Conservation (phyloP, 2,797 vertebrate genomes). For the Microctenopoma lineatum region DNA sequence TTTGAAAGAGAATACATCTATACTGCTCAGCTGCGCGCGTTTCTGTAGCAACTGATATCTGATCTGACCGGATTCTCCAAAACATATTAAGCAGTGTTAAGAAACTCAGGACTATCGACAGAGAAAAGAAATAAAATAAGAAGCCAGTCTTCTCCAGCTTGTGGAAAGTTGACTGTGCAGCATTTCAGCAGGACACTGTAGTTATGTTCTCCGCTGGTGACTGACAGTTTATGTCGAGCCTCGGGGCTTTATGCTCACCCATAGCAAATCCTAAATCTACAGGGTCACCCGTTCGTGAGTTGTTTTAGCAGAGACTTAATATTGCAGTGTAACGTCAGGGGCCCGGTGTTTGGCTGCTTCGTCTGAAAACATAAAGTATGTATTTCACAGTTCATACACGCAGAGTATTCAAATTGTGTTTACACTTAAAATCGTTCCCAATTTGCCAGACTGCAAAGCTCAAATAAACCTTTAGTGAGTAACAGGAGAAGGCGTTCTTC, state of each 20-base stretch:
- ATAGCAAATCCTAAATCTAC: slow-evolving; percentile 55
- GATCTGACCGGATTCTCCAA: slow-evolving; percentile 34
- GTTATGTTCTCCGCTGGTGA: slow-evolving; percentile 69
- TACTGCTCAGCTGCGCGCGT: slow-evolving; percentile 19
- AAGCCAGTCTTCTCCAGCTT: slow-evolving; percentile 64
- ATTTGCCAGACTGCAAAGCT: slow-evolving; percentile 38
- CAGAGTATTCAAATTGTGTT: slow-evolving; percentile 35
- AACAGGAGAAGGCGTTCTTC: slow-evolving; percentile 57
- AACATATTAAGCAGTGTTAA: slow-evolving; percentile 42
- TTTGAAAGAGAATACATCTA: slow-evolving; percentile 46
- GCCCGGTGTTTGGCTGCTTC: slow-evolving; percentile 41
- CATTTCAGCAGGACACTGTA: slow-evolving; percentile 59
- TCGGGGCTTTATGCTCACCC: slow-evolving; percentile 51
- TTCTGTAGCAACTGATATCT: slow-evolving; percentile 44
- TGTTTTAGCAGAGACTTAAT: slow-evolving; percentile 66
- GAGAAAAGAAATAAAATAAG: background rate
- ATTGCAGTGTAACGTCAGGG: slow-evolving; percentile 43
- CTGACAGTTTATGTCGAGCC: slow-evolving; percentile 67
- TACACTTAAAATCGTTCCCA: slow-evolving; percentile 54
- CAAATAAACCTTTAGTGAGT: slow-evolving; percentile 62
- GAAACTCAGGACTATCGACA: slow-evolving; percentile 49
- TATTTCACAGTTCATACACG: slow-evolving; percentile 54
- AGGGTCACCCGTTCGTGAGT: slow-evolving; percentile 71
- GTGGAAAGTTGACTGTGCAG: slow-evolving; percentile 48
- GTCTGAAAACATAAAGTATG: slow-evolving; percentile 57